Percentiles rank a stretch among this genome's conserved stretches.
These are phyloP conservation scores for Pterostichus niger DNA, from an alignment of 2,888 invertebrate genomes.

Conservation along the genomic window DNA sequence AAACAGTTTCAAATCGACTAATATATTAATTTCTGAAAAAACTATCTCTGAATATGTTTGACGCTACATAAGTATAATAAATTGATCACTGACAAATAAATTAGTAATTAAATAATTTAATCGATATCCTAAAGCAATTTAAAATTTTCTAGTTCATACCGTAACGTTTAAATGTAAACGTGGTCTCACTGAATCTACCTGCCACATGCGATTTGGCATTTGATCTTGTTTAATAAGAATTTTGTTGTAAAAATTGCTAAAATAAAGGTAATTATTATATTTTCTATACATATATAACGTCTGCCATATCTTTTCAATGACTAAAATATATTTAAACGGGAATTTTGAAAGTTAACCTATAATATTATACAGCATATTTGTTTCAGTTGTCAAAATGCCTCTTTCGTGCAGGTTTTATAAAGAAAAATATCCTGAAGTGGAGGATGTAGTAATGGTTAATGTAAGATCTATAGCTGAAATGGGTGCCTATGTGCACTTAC, in stretches of 20 bases:
- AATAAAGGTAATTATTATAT: constrained; percentile 48
- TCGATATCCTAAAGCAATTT: neutral
- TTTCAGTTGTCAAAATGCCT: constrained; percentile 83
- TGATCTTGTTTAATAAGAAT: constrained; percentile 44
- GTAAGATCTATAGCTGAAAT: constrained; percentile 99
- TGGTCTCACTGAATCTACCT: constrained; percentile 29
- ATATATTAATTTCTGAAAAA: neutral
- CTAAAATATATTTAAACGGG: neutral
- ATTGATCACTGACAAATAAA: too few relatives aligned
- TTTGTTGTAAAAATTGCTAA: constrained; percentile 41
- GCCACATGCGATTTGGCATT: constrained; percentile 60
- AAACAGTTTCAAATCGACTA: constrained; percentile 11
- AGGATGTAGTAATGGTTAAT: constrained; percentile 99
- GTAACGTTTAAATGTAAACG: constrained; percentile 6
- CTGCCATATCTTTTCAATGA: neutral
- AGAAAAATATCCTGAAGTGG: constrained; percentile 98
- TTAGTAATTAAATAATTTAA: too few relatives aligned
- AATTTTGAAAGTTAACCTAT: constrained; percentile 49
- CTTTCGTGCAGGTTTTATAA: constrained; percentile 98
- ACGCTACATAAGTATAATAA: too few relatives aligned
- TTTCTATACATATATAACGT: neutral
- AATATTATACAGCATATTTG: constrained; percentile 45
- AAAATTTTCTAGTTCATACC: neutral
- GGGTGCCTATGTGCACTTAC: constrained; percentile 98
- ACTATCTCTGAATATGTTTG: too few relatives aligned